Conservation (phyloP, 1,140 invertebrate genomes). For the Drosophila tristis region DNA sequence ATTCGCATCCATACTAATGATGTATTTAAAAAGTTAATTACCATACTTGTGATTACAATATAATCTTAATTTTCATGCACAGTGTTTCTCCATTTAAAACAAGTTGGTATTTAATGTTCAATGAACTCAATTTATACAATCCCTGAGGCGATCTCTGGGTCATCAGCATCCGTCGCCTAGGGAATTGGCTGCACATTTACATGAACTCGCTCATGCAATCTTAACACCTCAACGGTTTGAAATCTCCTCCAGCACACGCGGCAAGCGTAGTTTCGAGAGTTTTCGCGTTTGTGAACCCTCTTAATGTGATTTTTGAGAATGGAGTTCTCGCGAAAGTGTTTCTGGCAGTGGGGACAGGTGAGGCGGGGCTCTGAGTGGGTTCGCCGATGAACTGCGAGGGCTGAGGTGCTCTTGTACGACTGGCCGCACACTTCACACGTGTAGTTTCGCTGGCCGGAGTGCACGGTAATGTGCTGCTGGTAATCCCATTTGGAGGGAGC, state of each 20-base stretch:
- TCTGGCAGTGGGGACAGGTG: constrained; percentile 31
- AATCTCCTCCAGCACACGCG: constrained; percentile 5
- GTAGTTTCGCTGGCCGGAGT: constrained; percentile 36
- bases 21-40: no score
- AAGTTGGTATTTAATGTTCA: no score
- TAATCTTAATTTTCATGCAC: no score
- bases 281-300: constrained; percentile 16
- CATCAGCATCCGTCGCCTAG: not conserved
- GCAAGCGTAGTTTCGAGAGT: not conserved
- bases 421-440: constrained; percentile 46
- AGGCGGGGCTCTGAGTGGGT: constrained; percentile 21
- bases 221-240: not conserved
- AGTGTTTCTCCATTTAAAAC: no score
- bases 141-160: not conserved
- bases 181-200: no score
- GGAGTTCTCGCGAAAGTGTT: constrained; percentile 37
- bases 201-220: constrained; percentile 2
- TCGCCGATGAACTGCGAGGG: constrained; percentile 44
- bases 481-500: constrained; percentile 48
- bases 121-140: not conserved
- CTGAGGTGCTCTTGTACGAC: constrained; percentile 33
- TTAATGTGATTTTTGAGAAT: constrained; percentile 32
- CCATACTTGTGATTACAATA: no score
- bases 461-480: constrained; percentile 23
- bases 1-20: no score